A percentile compares a stretch with the other conserved stretches of the same genome.
These are phyloP conservation scores for Corythornis madagascariensis DNA, from an alignment of 2,113 vertebrate species.

Conservation along the genomic window DNA sequence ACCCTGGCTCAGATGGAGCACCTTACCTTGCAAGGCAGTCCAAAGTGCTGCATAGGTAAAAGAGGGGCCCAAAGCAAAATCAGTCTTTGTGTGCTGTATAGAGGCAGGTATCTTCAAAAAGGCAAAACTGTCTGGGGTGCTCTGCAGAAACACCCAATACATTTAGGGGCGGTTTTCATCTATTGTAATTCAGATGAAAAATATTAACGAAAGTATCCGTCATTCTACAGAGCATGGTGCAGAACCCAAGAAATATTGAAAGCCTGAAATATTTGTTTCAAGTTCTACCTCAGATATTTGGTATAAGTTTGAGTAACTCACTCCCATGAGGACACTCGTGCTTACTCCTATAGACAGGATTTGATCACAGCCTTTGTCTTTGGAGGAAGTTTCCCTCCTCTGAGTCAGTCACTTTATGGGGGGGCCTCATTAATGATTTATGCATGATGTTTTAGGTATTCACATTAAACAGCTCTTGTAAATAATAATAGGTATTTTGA, in stretches of 20 bases:
- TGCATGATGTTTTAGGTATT: not conserved
- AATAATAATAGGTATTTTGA: constrained; percentile 28
- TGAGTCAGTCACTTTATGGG: not conserved
- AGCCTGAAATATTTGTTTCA: not conserved
- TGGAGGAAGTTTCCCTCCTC: not conserved
- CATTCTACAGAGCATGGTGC: not conserved
- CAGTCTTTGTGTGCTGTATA: not conserved
- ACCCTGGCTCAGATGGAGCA: not conserved
- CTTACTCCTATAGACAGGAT: not conserved
- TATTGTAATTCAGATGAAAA: not conserved
- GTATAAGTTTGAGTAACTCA: not conserved
- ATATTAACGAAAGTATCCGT: not conserved
- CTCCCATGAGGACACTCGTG: not conserved
- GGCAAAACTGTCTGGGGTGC: not conserved
- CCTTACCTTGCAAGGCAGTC: not conserved
- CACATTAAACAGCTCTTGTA: constrained; percentile 22
- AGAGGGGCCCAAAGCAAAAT: not conserved
- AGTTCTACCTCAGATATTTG: not conserved
- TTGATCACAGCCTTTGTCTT: not conserved
- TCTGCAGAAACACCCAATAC: not conserved
- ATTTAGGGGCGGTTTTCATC: not conserved
- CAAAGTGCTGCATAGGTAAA: not conserved
- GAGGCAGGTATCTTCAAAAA: not conserved
- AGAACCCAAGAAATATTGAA: not conserved
- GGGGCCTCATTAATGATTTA: not conserved